Percentiles rank a stretch among this genome's conserved stretches.
Evolutionary conservation across 2,888 invertebrate genomes (phyloP).

Genomic region (Drosophila melanosoma): DNA sequence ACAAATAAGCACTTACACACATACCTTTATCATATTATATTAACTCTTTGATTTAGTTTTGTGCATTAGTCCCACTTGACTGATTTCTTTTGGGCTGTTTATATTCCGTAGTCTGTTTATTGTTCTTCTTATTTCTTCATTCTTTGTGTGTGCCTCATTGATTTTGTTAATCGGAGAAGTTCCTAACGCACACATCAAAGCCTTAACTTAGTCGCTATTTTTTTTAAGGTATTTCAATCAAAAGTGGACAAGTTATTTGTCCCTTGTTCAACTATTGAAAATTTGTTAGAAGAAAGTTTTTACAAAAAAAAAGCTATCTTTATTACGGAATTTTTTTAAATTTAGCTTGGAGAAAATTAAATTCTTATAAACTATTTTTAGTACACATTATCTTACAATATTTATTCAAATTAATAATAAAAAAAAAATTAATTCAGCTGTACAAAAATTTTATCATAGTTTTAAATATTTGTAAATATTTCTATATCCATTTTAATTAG

Average conservation of each 20-base stretch:
- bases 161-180: slow-evolving; percentile 46
- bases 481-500: not conserved
- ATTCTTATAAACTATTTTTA: not conserved
- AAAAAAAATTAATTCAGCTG: not conserved
- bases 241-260: slow-evolving; percentile 32
- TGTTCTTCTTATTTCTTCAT: not conserved
- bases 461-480: too few species aligned
- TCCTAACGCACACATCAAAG: slow-evolving; percentile 59
- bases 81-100: slow-evolving; percentile 45
- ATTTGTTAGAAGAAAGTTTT: not conserved
- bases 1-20: not conserved
- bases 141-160: slow-evolving; percentile 43
- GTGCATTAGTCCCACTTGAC: slow-evolving; percentile 60
- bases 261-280: not conserved
- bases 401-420: not conserved
- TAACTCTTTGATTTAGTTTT: slow-evolving; percentile 60
- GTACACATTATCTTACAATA: not conserved
- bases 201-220: slow-evolving; percentile 5
- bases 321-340: not conserved
- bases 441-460: too few species aligned
- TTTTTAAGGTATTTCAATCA: slow-evolving; percentile 27
- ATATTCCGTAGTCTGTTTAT: slow-evolving; percentile 5
- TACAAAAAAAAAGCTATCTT: too few species aligned
- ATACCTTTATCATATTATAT: slow-evolving; percentile 13
- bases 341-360: not conserved